Percentiles rank a stretch among this genome's conserved stretches.
Evolutionary conservation across 2,888 invertebrate species (phyloP).

Genomic region (Protodeltote pygarga): DNA sequence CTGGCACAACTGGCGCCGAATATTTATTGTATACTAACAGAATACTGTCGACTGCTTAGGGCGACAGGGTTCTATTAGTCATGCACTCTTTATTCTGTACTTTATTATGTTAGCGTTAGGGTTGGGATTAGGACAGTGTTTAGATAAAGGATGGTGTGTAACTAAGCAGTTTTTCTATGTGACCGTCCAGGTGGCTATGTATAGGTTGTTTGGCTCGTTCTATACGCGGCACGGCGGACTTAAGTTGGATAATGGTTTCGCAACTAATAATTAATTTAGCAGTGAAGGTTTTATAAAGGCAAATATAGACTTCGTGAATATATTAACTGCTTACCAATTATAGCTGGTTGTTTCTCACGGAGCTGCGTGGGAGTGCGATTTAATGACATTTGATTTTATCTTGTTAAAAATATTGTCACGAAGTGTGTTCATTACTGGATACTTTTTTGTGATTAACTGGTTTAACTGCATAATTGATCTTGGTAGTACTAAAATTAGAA

Average conservation of each 20-base stretch:
- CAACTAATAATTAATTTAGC: constrained; percentile 71
- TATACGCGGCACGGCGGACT: constrained; percentile 72
- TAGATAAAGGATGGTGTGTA: constrained; percentile 61
- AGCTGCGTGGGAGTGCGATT: constrained; percentile 39
- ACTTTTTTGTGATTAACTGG: too few relatives aligned
- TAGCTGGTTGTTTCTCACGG: constrained; percentile 37
- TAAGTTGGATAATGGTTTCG: constrained; percentile 69
- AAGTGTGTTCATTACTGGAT: constrained; percentile 18
- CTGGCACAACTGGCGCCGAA: constrained; percentile 86
- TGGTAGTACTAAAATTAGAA: too few relatives aligned
- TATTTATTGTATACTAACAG: constrained; percentile 87
- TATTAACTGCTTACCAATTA: constrained; percentile 47
- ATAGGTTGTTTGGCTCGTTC: constrained; percentile 78
- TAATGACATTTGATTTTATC: constrained; percentile 22
- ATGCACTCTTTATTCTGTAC: constrained; percentile 53
- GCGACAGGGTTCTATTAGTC: constrained; percentile 76
- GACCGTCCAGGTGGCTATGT: constrained; percentile 86
- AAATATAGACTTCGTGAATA: constrained; percentile 56
- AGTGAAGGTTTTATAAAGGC: constrained; percentile 69
- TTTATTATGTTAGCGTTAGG: constrained; percentile 59
- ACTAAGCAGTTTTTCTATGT: constrained; percentile 78
- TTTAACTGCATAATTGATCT: too few relatives aligned
- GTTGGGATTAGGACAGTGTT: constrained; percentile 56
- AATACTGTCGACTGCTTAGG: constrained; percentile 79
- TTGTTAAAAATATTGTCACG: constrained; percentile 13